A percentile compares a stretch with the other conserved stretches of the same genome.
phyloP scores from a whole-genome alignment of 2,797 vertebrate genomes.

The Australoheros facetus region DNA sequence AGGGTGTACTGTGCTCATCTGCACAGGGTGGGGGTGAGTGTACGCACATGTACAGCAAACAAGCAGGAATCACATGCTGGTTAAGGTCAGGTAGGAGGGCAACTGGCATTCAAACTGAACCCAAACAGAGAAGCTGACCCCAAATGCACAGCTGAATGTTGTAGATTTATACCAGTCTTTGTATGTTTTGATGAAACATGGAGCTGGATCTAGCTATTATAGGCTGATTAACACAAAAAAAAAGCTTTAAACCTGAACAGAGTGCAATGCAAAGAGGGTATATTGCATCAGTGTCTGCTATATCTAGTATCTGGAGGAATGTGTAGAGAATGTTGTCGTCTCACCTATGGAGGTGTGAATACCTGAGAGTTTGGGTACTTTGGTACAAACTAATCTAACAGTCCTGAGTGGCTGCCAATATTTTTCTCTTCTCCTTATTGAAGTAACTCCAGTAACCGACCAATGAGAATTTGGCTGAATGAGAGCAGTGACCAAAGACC shows the following conservation, averaged over 20 bases:
- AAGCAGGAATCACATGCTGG: slow-evolving; percentile 65
- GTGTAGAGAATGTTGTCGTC: not conserved
- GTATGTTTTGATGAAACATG: not conserved
- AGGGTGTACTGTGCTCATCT: not conserved
- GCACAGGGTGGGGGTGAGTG: slow-evolving; percentile 16
- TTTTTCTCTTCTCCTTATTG: not conserved
- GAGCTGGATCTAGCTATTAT: not conserved
- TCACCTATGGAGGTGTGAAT: not conserved
- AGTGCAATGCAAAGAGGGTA: not conserved
- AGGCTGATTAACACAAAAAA: not conserved
- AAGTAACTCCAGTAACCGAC: not conserved
- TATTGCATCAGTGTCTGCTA: not conserved
- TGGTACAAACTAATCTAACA: too few species aligned
- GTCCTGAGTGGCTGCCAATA: not conserved
- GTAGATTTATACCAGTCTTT: not conserved
- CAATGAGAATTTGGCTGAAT: not conserved
- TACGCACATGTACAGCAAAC: slow-evolving; percentile 35
- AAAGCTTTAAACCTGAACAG: not conserved
- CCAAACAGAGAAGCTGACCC: slow-evolving; percentile 20
- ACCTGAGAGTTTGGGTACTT: too few species aligned
- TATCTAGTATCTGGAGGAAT: not conserved
- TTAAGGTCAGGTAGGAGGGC: slow-evolving; percentile 39
- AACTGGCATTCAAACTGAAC: slow-evolving; percentile 27
- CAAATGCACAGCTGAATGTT: not conserved
- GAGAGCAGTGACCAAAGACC: not conserved